Evolutionary conservation across 2,113 vertebrate species (phyloP).

Genomic region (Sakesphorus luctuosus): DNA sequence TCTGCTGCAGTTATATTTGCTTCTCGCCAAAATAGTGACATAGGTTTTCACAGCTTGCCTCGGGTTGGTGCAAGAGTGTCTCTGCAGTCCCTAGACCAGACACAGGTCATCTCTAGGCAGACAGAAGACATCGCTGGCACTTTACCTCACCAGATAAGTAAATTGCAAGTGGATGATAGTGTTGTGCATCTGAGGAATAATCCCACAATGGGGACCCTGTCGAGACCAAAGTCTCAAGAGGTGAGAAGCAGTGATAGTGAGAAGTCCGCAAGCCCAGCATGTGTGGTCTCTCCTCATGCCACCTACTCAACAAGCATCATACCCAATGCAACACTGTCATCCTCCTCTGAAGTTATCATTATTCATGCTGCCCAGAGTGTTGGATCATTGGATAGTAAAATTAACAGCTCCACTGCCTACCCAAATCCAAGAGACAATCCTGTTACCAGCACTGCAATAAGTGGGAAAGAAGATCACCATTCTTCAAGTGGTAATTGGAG

Average conservation of each 20-base stretch:
- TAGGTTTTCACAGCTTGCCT: slow-evolving; percentile 92
- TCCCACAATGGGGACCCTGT: slow-evolving; percentile 61
- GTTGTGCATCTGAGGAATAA: slow-evolving; percentile 78
- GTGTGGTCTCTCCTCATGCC: slow-evolving; percentile 88
- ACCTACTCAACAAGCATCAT: slow-evolving; percentile 88
- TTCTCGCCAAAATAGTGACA: slow-evolving; percentile 75
- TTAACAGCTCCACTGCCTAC: slow-evolving; percentile 62
- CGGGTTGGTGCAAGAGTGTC: slow-evolving; percentile 83
- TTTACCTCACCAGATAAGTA: slow-evolving; percentile 76
- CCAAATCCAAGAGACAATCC: slow-evolving; percentile 68
- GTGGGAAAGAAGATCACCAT: slow-evolving; percentile 60
- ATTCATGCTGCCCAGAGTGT: slow-evolving; percentile 79
- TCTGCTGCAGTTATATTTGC: slow-evolving; percentile 78
- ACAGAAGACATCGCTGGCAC: slow-evolving; percentile 69
- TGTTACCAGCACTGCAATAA: not conserved
- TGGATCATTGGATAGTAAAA: slow-evolving; percentile 63
- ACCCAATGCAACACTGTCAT: slow-evolving; percentile 88
- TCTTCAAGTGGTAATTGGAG: slow-evolving; percentile 70
- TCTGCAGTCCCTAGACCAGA: slow-evolving; percentile 82
- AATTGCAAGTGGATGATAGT: slow-evolving; percentile 81
- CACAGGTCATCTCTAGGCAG: slow-evolving; percentile 74
- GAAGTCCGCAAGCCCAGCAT: slow-evolving; percentile 73
- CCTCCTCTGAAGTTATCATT: slow-evolving; percentile 85
- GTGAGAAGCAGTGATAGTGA: slow-evolving; percentile 76
- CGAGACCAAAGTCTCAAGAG: slow-evolving; percentile 88